These are phyloP conservation scores for Laothoe populi DNA, from an alignment of 2,888 invertebrate species.

Conservation along the genomic window DNA sequence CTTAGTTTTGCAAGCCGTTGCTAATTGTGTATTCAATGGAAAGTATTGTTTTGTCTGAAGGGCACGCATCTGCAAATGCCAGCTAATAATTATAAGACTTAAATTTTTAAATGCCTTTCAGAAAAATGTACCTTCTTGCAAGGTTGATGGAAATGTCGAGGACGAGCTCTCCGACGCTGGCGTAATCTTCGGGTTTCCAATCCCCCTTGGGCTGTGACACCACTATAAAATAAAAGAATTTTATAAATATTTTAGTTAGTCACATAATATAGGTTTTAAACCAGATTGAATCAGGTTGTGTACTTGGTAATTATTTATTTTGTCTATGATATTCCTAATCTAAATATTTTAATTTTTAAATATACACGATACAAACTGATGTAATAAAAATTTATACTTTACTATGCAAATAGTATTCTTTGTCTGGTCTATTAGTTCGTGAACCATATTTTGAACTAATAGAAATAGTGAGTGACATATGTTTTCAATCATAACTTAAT, in stretches of 20 bases:
- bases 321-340: no score
- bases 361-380: no score
- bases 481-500: no score
- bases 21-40: neutral
- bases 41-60: neutral
- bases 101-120: neutral
- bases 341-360: no score
- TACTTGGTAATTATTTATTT: no score
- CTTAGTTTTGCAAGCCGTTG: conserved; percentile 1
- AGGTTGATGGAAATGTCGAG: conserved; percentile 93
- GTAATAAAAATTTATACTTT: no score
- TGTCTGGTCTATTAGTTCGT: no score
- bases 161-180: conserved; percentile 93
- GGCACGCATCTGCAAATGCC: neutral
- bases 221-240: conserved; percentile 80
- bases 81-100: neutral
- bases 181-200: conserved; percentile 93
- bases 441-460: no score
- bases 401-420: no score
- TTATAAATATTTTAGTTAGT: neutral
- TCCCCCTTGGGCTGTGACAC: conserved; percentile 92
- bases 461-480: no score
- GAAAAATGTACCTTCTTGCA: conserved; percentile 90
- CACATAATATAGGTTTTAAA: neutral
- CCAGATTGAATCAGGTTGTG: no score